Base-by-base conservation (phyloP, 2,113 vertebrate genomes). In the Larimichthys polyactis region DNA sequence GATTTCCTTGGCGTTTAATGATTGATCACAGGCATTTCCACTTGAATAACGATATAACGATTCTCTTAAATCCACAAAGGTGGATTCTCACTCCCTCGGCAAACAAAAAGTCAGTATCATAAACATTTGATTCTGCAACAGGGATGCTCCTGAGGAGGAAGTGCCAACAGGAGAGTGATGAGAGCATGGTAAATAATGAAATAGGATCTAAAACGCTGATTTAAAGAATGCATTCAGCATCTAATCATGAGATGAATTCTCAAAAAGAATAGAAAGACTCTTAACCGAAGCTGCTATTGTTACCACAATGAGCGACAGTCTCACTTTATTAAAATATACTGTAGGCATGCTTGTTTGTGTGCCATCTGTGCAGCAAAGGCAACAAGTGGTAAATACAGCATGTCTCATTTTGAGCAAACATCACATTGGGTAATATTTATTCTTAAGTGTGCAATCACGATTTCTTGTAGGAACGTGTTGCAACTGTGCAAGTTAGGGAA, bases 381-480 rank as follows among this genome's bases (percentile, higher is more conserved):
- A 87, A 89, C 87, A 81, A 88, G 86, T 88, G 90, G 75, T 90
- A 90, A 92, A 89, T 85, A 87, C 85, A 88, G 85, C 88, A 82
- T 49, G 83, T 84, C 82, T 85, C 75, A 46, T 81, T 83, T 88
- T 71, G 49, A 87, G 81, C 85, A 86, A 81, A 90, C 91, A 90
- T 90, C 74, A 64, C 73, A 52, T 76, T 14, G 52, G 77, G 27
- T 74, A 77, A 78, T 82, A 81, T 89, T 90, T 87, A 79, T 81
- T 84, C 78, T 89, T 59, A 54, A 86, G 62, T 75, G 76, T 91
- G 80, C 79, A 60, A 68, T 79, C 77, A 88, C 36, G n/a, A 82
- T 75, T 78, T 77, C 57, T 81, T 76, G 76, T 58, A 67, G 57
- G 58, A 77, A 54, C 1, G 73, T 70, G 86, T 83, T 64, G 72